Conservation (phyloP, 2,113 vertebrate genomes). For the Periophthalmodon schlosseri region DNA sequence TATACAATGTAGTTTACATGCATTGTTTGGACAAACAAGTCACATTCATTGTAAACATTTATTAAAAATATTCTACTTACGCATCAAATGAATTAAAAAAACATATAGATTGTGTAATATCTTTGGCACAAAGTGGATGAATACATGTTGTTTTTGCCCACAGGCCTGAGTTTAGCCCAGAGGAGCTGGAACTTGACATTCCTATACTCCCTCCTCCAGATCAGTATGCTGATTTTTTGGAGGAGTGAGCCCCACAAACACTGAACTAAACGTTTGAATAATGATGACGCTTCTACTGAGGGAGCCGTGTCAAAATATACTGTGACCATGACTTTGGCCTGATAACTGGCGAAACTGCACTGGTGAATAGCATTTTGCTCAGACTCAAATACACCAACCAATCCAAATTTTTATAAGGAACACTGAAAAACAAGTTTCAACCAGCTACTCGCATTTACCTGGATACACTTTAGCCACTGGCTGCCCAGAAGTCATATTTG, state of each 20-base stretch:
- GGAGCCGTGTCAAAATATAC: slow-evolving; percentile 9
- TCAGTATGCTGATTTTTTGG: slow-evolving; percentile 64
- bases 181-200: slow-evolving; percentile 21
- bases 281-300: slow-evolving; percentile 3
- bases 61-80: not conserved
- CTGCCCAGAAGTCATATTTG: not conserved
- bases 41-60: not conserved
- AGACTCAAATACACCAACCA: not conserved
- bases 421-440: not conserved
- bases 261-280: slow-evolving; percentile 9
- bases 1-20: slow-evolving; percentile 25
- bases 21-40: slow-evolving; percentile 39
- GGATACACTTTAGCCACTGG: not conserved
- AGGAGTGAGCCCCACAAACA: slow-evolving; percentile 13
- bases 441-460: not conserved
- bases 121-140: not conserved
- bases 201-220: slow-evolving; percentile 76
- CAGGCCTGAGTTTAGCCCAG: slow-evolving; percentile 39
- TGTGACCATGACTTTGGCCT: slow-evolving; percentile 20
- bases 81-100: not conserved
- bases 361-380: not conserved
- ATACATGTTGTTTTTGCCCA: not conserved
- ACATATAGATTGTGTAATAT: not conserved
- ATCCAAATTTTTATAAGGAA: not conserved
- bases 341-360: slow-evolving; percentile 1